Evolutionary conservation across 64 coral and sea anemone species (phyloP).

Genomic region (Montipora cactus): DNA sequence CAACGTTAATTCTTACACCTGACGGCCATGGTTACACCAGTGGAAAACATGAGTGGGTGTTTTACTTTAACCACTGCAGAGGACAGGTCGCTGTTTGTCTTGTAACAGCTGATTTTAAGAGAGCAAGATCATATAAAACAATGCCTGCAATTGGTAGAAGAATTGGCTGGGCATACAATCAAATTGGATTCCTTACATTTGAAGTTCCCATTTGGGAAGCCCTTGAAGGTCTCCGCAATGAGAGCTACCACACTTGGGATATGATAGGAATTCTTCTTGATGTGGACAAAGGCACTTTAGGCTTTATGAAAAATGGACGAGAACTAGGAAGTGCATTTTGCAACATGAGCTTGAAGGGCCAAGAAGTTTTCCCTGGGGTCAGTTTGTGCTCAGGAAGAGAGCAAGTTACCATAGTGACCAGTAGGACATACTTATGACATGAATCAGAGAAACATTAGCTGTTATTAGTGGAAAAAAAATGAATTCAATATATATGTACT

Average conservation of each 20-base stretch:
- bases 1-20: conserved; percentile 84
- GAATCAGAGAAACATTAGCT: neutral
- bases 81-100: conserved; percentile 92
- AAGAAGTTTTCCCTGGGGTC: conserved; percentile 87
- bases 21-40: conserved; percentile 76
- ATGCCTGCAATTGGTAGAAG: conserved; percentile 71
- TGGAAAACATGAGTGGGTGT: conserved; percentile 93
- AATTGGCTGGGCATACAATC: conserved; percentile 86
- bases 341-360: conserved; percentile 59
- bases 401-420: conserved; percentile 83
- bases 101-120: conserved; percentile 78
- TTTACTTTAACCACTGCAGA: conserved; percentile 87
- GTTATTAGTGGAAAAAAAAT: neutral
- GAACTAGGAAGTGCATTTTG: conserved; percentile 74
- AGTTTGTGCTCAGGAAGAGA: conserved; percentile 75
- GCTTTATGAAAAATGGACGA: conserved; percentile 86
- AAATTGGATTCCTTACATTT: conserved; percentile 83
- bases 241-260: conserved; percentile 79
- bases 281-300: conserved; percentile 82
- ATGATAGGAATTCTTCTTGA: conserved; percentile 86
- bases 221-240: conserved; percentile 24
- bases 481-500: too few relatives aligned
- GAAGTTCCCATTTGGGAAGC: conserved; percentile 89
- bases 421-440: conserved; percentile 73
- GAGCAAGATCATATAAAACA: conserved; percentile 55